Evolutionary conservation across 1,140 invertebrate genomes (phyloP).

Genomic region (Drosophila leontia): DNA sequence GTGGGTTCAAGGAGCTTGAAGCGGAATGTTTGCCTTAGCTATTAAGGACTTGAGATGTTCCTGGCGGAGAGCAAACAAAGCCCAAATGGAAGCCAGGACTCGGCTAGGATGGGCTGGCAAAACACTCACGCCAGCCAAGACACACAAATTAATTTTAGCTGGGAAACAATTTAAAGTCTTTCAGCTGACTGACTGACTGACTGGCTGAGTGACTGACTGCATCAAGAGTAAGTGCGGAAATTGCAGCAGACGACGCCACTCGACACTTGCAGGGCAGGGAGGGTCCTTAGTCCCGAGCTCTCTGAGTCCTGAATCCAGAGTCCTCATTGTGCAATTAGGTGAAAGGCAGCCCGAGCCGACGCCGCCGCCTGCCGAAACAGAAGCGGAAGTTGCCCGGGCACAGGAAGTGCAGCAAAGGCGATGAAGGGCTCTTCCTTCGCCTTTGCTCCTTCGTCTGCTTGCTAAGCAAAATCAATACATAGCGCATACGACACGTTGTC

Average conservation of each 20-base stretch:
- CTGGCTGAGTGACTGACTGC: slow-evolving; percentile 44
- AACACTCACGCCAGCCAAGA: slow-evolving; percentile 28
- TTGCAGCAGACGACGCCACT: slow-evolving; percentile 63
- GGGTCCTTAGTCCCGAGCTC: slow-evolving; percentile 29
- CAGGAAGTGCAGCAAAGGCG: slow-evolving; percentile 71
- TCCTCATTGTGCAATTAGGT: slow-evolving; percentile 78
- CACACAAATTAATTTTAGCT: slow-evolving; percentile 77
- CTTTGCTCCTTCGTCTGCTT: slow-evolving; percentile 33
- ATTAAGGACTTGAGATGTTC: slow-evolving; percentile 71
- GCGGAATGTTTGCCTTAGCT: slow-evolving; percentile 68
- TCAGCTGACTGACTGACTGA: slow-evolving; percentile 42
- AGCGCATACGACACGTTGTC: slow-evolving; percentile 67
- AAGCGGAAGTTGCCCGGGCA: slow-evolving; percentile 55
- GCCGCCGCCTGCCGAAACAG: slow-evolving; percentile 47
- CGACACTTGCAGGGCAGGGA: slow-evolving; percentile 29
- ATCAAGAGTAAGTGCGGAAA: slow-evolving; percentile 75
- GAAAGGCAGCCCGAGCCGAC: slow-evolving; percentile 33
- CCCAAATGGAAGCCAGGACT: slow-evolving; percentile 22
- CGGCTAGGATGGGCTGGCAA: slow-evolving; percentile 20
- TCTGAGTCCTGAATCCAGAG: not conserved
- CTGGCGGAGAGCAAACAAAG: slow-evolving; percentile 55
- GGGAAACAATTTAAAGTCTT: slow-evolving; percentile 76
- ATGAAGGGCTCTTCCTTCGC: slow-evolving; percentile 29
- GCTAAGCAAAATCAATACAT: slow-evolving; percentile 74
- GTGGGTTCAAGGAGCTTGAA: not conserved